Evolutionary conservation across 37 sponge, comb jelly and placozoan genomes (phyloP), one percentile per base, ranked within the genome.

Genomic region (Theonella swinhoei): DNA sequence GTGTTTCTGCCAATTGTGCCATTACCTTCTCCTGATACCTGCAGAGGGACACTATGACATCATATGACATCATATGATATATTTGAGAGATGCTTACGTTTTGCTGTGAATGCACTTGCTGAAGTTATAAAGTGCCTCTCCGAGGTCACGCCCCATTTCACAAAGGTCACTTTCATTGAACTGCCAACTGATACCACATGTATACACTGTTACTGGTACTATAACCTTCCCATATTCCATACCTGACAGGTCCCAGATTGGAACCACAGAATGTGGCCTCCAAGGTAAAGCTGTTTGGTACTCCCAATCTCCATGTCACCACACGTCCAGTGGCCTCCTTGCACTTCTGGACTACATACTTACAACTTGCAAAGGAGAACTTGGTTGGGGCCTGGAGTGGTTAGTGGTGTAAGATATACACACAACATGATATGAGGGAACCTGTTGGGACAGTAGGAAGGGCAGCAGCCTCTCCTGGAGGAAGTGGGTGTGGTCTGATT

Each of bases 201-300:
- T 26, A 20, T 20, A 24, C 66, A 11, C 5, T 65, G 5, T 11
- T 58, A 20, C 19, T 58, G 11, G 60, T 19, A 58, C 19, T 19
- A 58, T 58, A n/a, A 63, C 4, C 64, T 5, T 2, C 64, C 64
- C 3, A 63, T 33, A 65, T 65, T 26, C 25, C 72, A 70, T 20
- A 31, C 26, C n/a, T 24, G n/a, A n/a, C 39, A 22, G 28, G 29
- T 4, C 42, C 32, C 7, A 84, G 83, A 70, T 74, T 91, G 26
- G 90, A 84, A 11, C 97, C 97, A 88, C 97, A 96, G 78, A 95
- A 96, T 8, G 94, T 87, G 32, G 89, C 80, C 80, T 96, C 97
- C 85, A 96, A 66, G 1, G 97, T 96, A 79, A 92, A 96, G 74
- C 94, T 87, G 70, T 91, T 82, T 35, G 76, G 70, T 0, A 96